A percentile compares a stretch with the other conserved stretches of the same genome.
phyloP scores from a whole-genome alignment of 1,140 invertebrate species.

The Bombus cullumanus region DNA sequence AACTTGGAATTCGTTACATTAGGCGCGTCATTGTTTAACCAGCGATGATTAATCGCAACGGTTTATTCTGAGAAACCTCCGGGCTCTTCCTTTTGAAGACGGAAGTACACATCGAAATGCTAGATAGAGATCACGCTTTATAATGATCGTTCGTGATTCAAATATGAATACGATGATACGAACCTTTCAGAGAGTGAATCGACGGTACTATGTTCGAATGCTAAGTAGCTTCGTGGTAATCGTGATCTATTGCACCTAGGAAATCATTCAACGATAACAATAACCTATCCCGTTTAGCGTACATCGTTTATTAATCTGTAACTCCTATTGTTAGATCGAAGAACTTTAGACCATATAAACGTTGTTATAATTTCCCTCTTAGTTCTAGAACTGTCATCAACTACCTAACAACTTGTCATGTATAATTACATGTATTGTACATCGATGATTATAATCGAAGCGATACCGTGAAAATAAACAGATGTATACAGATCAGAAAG shows the following conservation, averaged over 20 bases:
- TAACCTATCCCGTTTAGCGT: not conserved
- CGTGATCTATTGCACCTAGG: not conserved
- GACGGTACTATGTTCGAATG: not conserved
- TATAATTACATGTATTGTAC: not conserved
- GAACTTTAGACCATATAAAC: not conserved
- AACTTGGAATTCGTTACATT: not conserved
- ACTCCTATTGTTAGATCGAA: not conserved
- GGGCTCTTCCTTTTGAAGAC: not conserved
- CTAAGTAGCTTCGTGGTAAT: not conserved
- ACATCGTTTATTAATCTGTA: not conserved
- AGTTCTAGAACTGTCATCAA: not conserved
- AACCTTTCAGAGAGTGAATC: slow-evolving; percentile 5
- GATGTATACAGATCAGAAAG: not conserved
- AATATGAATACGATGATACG: slow-evolving; percentile 6
- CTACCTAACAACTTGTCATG: not conserved
- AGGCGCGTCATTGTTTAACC: not conserved
- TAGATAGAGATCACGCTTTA: slow-evolving; percentile 9
- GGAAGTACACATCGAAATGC: not conserved
- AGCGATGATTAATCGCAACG: not conserved
- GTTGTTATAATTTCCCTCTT: not conserved
- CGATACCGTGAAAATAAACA: not conserved
- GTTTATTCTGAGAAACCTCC: not conserved
- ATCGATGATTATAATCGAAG: not conserved
- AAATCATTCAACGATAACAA: not conserved
- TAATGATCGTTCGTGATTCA: slow-evolving; percentile 23